Evolutionary conservation across 2,113 vertebrate genomes (phyloP), one percentile per base, ranked within the genome.

Genomic region (Camarhynchus parvulus): DNA sequence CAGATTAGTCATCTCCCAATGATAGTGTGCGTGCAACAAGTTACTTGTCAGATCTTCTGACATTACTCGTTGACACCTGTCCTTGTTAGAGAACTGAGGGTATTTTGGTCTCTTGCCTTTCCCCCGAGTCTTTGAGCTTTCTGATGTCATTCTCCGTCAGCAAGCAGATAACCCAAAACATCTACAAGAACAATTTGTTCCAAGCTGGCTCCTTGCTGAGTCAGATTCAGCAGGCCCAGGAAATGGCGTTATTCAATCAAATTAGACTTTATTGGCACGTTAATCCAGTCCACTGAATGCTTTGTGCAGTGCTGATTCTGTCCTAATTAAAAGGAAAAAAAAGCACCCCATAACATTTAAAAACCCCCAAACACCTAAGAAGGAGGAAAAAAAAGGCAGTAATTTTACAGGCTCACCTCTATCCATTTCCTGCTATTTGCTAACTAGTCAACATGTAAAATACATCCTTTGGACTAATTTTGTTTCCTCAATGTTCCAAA

Each of bases 101-200:
- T 84, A 87, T 87, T 85, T 90, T 89, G 61, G 49, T 94, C 75
- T 83, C 19, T 80, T 61, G 67, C 50, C 66, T 89, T 84, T 83
- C 21, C 56, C 59, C 39, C 0, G 12, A 52, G 47, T 42, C 33
- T 87, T 82, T 83, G 9, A 81, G 44, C 61, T 94, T 88, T 87
- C 87, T 90, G 19, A 70, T 95, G 91, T 84, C 44, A n/a, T 37
- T 90, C 61, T 80, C 67, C 7, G 15, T 91, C 84, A 93, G 72
- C 27, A 69, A 78, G 67, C 78, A 74, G 77, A 85, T 82, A 93
- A 77, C 62, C 78, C 53, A 46, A 94, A 90, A 7, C 49, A 16
- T 75, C 86, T 82, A 78, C 74, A 96, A 67, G 80, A 97, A 95
- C 82, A 84, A 49, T 93, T 91, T 96, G 80, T 95, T 94, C 86